phyloP scores from a whole-genome alignment of 2,888 invertebrate species.

The Habroteleia sp. region DNA sequence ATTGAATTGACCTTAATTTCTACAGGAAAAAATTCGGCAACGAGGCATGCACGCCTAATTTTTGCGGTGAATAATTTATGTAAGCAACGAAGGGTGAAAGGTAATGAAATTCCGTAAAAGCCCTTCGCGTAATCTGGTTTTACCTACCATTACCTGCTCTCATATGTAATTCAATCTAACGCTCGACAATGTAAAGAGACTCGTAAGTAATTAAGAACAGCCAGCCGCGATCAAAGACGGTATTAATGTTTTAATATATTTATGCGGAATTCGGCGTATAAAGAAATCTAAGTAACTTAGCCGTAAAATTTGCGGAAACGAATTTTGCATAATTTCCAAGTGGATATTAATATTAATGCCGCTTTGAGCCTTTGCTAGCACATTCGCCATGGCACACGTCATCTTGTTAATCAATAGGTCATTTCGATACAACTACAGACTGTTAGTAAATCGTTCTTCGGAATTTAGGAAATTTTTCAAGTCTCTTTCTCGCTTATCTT shows the following conservation, averaged over 20 bases:
- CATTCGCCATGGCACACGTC: constrained; percentile 23
- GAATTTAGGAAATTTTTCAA: constrained; percentile 11
- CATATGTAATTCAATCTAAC: neutral
- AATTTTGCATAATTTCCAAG: constrained; percentile 1
- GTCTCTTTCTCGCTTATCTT: constrained; percentile 26
- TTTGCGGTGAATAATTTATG: too few relatives aligned
- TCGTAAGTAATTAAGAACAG: too few relatives aligned
- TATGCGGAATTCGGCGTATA: neutral
- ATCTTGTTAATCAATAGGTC: constrained; percentile 28
- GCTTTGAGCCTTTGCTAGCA: neutral
- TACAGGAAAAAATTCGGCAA: too few relatives aligned
- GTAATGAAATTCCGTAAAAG: too few relatives aligned
- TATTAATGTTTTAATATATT: neutral
- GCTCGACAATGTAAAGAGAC: neutral
- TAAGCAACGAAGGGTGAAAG: too few relatives aligned
- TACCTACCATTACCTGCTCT: neutral
- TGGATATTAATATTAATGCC: constrained; percentile 11
- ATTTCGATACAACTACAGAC: constrained; percentile 12
- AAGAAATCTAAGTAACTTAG: neutral
- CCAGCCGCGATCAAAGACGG: neutral
- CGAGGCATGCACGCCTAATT: too few relatives aligned
- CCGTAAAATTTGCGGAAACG: constrained; percentile 4
- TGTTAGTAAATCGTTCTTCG: constrained; percentile 16
- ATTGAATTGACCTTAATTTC: neutral
- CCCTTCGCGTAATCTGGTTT: too few relatives aligned